phyloP scores from a whole-genome alignment of 2,888 invertebrate species.

The Anthophora plumipes region DNA sequence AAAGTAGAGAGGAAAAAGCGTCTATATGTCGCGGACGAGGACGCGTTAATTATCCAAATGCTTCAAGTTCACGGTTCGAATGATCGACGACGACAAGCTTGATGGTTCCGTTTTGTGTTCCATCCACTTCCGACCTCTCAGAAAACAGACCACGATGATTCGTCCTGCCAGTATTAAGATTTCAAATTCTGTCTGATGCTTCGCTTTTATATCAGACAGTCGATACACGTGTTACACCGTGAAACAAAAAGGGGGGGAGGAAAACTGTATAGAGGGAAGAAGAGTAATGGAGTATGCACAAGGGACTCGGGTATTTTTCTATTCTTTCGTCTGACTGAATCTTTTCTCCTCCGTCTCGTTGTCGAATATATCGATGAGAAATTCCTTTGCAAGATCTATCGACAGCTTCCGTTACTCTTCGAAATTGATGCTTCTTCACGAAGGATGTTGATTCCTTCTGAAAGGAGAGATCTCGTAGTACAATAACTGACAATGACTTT shows the following conservation, averaged over 20 bases:
- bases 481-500: too few species aligned
- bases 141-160: background rate
- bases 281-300: constrained; percentile 1
- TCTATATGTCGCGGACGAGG: background rate
- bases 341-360: background rate
- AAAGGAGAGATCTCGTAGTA: too few species aligned
- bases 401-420: too few species aligned
- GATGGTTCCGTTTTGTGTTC: constrained; percentile 3
- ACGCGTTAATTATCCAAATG: constrained; percentile 19
- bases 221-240: background rate
- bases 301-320: background rate
- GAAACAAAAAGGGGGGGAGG: background rate
- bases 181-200: constrained; percentile 20
- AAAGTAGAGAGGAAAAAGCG: background rate
- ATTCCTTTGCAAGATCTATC: background rate
- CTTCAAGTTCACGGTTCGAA: constrained; percentile 12
- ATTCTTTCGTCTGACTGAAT: background rate
- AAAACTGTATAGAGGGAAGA: background rate
- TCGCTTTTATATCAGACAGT: background rate
- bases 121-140: constrained; percentile 5
- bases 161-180: constrained; percentile 5
- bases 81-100: constrained; percentile 9
- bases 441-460: background rate
- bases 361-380: background rate
- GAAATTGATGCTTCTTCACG: too few species aligned